Conservation (phyloP, 2,888 invertebrate genomes). For the Drosophila niveifrons region DNA sequence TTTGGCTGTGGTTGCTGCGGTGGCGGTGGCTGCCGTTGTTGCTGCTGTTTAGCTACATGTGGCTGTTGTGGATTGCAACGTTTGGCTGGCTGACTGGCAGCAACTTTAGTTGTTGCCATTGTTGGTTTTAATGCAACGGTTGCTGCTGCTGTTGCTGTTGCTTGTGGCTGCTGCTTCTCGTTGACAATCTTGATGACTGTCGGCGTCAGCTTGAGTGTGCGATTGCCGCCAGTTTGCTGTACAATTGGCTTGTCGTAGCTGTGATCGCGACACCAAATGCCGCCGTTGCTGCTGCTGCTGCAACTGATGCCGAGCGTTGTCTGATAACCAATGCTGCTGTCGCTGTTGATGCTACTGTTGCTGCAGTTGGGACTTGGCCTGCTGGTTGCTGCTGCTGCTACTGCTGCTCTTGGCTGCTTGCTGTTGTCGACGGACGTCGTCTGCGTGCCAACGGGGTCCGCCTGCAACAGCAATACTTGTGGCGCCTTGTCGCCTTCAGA, state of each 20-base stretch:
- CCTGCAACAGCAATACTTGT: slow-evolving; percentile 35
- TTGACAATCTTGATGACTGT: slow-evolving; percentile 62
- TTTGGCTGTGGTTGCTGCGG: background rate
- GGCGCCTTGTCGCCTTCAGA: background rate
- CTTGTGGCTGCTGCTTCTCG: background rate
- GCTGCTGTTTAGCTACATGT: background rate
- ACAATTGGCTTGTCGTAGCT: slow-evolving; percentile 10
- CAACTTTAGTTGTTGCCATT: background rate
- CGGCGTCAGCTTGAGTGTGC: slow-evolving; percentile 60
- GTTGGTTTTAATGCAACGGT: background rate
- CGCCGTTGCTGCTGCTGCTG: slow-evolving; percentile 40
- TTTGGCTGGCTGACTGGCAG: background rate
- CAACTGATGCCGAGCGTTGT: slow-evolving; percentile 4
- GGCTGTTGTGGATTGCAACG: background rate
- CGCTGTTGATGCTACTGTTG: slow-evolving; percentile 3
- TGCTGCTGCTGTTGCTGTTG: background rate
- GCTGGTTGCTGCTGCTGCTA: background rate
- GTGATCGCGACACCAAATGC: slow-evolving; percentile 32
- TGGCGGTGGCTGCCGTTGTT: slow-evolving; percentile 6
- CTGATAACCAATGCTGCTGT: slow-evolving; percentile 18
- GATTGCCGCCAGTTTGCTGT: slow-evolving; percentile 19
- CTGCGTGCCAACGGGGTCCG: slow-evolving; percentile 21
- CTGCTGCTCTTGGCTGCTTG: slow-evolving; percentile 2
- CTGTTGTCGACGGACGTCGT: slow-evolving; percentile 46
- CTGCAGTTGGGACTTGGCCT: slow-evolving; percentile 12